Evolutionary conservation across 2,888 invertebrate genomes (phyloP), one percentile per base, ranked within the genome.

Genomic region (Tupiocoris notatus): DNA sequence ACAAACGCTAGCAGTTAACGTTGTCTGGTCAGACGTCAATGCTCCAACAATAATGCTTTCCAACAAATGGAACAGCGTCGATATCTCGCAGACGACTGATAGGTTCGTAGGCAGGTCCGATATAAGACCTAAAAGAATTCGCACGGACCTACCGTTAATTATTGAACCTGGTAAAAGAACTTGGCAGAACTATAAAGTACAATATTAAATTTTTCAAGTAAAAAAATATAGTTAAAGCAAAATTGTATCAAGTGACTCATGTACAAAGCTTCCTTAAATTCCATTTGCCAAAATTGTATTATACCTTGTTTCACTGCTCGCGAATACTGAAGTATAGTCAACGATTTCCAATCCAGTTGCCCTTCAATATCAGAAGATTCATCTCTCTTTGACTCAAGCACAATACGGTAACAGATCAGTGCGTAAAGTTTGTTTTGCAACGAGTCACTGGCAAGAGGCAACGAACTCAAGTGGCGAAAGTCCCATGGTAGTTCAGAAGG

Each of bases 321-420:
- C 0, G 88, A 88, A 82, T 88, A 88, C 79, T 86, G 84, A 1
- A 85, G 78, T 9, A 86, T 85, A n/a, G 86, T 84, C 80, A 87
- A 85, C 2, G 80, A 65, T 79, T 81, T 79, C 81, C 78, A 78
- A 66, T 80, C 24, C 57, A 80, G 76, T 24, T 70, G 61, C 18
- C 66, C 73, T 1, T 64, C 56, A 25, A 58, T 75, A n/a, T 65
- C 6, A 2, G 61, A n/a, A 56, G 39, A 23, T 76, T 77, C 73
- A 21, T 70, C 57, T 17, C 64, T 54, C 2, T 70, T 24, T 17
- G 61, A 58, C n/a, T 39, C 61, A 7, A 56, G 25, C 23, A 79
- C 75, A 24, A 78, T 74, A 59, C 76, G 63, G 74, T 78, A 80
- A 71, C 77, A 79, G 6, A 80, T 71, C 2, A 79, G 61, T 58